Conservation (phyloP, 2,113 vertebrate genomes). For the Herpetotheres cachinnans region DNA sequence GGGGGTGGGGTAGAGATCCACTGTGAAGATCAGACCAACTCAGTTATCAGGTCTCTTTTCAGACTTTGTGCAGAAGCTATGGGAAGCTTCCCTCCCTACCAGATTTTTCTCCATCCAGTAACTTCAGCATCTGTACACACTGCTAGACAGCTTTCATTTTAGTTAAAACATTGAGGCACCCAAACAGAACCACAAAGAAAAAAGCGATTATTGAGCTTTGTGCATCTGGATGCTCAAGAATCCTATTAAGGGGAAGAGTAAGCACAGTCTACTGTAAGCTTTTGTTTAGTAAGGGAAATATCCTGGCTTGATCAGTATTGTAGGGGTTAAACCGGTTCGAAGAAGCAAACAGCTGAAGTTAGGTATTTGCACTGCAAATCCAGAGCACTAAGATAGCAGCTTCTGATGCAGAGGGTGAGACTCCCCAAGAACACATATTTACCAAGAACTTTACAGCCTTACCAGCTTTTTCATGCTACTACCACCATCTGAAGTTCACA, state of each 20-base stretch:
- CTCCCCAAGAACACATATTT: background rate
- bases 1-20: background rate
- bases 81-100: background rate
- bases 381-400: background rate
- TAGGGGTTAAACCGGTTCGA: background rate
- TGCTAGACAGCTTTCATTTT: background rate
- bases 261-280: too few species aligned
- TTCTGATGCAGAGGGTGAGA: background rate
- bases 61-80: background rate
- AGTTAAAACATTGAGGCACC: rapidly evolving
- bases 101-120: background rate
- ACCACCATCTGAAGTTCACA: background rate
- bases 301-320: background rate
- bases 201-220: background rate
- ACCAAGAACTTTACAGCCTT: background rate
- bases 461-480: background rate
- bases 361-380: background rate
- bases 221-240: too few species aligned
- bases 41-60: background rate
- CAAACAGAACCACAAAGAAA: background rate
- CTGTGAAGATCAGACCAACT: background rate
- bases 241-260: too few species aligned
- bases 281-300: background rate
- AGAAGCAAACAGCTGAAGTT: background rate
- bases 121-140: background rate